Base-by-base conservation (phyloP, 2,797 vertebrate species). In the Chromis chromis region DNA sequence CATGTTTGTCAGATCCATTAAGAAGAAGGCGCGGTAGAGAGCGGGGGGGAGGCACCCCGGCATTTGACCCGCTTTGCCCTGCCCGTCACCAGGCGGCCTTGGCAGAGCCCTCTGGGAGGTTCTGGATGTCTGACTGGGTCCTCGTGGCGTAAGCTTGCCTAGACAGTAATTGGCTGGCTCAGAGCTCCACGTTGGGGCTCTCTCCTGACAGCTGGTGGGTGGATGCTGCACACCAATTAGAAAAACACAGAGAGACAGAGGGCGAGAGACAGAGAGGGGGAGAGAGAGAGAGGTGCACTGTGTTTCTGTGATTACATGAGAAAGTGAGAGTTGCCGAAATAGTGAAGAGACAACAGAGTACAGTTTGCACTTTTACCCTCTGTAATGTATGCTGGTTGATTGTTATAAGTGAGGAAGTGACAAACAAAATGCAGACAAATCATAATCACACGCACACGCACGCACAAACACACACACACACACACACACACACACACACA, bases 151-250 rank as follows among this genome's bases (percentile, higher is more conserved):
- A 58, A 82, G 84, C 86, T 59, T 73, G 79, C 71, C 86, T 77
- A 40, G 79, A 85, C 85, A 85, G 85, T 93, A 93, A 93, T 92
- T 94, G 91, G 91, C 70, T 89, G 80, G 76, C 83, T 89, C 25
- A 25, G 78, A 85, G 81, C 90, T 86, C 79, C 42, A 42, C 67
- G 70, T 66, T 65, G 81, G 78, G 68, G 82, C 65, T 54, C 77
- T 82, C 53, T 83, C 74, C 81, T 89, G 93, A 89, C 88, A 90
- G 88, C 85, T 84, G 84, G 82, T 80, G 87, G 89, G 85, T 68
- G 79, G 87, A 89, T 74, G 81, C 80, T 81, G 86, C 75, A 76
- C 76, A 85, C 86, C 90, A 92, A 91, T 91, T 90, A 90, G 77
- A 88, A 82, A 83, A 78, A 88, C 61, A 83, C 58, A 67, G 65